phyloP scores from a whole-genome alignment of 2,888 invertebrate species.

The Branchinecta sandiegonensis region DNA sequence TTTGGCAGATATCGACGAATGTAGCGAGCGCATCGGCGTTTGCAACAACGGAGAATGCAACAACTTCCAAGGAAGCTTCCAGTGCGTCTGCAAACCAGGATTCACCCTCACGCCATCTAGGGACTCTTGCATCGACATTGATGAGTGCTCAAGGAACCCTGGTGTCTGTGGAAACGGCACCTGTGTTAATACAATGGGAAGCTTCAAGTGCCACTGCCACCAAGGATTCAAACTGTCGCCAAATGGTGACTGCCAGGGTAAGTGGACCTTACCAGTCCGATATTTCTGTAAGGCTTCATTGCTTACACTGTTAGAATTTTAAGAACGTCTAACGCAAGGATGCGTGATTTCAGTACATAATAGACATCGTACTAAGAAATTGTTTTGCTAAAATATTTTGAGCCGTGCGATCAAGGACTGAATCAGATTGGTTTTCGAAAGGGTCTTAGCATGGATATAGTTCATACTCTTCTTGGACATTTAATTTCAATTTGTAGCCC shows the following conservation, averaged over 20 bases:
- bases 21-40: slow-evolving; percentile 48
- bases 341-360: not conserved
- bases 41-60: slow-evolving; percentile 62
- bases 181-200: slow-evolving; percentile 53
- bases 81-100: slow-evolving; percentile 59
- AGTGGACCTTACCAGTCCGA: slow-evolving; percentile 20
- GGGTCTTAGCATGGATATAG: too few species aligned
- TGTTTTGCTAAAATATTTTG: too few species aligned
- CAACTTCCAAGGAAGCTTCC: slow-evolving; percentile 60
- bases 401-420: too few species aligned
- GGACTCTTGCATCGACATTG: slow-evolving; percentile 54
- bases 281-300: not conserved
- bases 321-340: too few species aligned
- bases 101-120: slow-evolving; percentile 50
- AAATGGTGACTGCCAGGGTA: slow-evolving; percentile 62
- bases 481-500: too few species aligned
- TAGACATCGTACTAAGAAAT: too few species aligned
- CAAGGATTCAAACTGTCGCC: slow-evolving; percentile 59
- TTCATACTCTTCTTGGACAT: too few species aligned
- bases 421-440: too few species aligned
- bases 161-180: slow-evolving; percentile 61
- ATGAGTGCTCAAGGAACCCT: slow-evolving; percentile 55
- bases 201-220: slow-evolving; percentile 57
- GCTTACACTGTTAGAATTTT: not conserved
- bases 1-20: slow-evolving; percentile 52